Evolutionary conservation across 2,113 vertebrate genomes (phyloP).

Genomic region (Protobothrops flavoviridis): DNA sequence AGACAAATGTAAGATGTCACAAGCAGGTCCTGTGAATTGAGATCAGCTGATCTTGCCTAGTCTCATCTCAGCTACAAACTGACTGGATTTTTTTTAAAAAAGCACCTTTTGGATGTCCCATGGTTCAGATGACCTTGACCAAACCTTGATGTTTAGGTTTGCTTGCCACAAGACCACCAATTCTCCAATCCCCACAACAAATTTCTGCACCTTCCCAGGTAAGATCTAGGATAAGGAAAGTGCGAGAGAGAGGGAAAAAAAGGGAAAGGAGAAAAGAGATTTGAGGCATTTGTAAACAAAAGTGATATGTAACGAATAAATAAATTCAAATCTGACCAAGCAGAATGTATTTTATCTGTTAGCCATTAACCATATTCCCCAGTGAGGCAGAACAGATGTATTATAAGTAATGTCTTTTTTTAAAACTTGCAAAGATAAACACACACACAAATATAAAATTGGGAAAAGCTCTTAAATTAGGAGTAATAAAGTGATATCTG

Average conservation of each 20-base stretch:
- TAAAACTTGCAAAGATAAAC: neutral
- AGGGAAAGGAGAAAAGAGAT: neutral
- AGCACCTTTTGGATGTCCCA: no score
- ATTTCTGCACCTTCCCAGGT: neutral
- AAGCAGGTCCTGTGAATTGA: no score
- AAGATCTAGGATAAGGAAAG: neutral
- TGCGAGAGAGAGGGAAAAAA: neutral
- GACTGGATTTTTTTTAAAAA: no score
- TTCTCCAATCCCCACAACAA: no score
- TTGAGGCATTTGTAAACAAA: neutral
- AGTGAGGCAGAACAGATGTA: constrained; percentile 43
- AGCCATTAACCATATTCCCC: constrained; percentile 21
- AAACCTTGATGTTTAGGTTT: no score
- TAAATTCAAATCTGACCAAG: neutral
- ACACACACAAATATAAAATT: constrained; percentile 12
- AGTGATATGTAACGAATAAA: constrained; percentile 16
- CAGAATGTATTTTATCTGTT: constrained; percentile 20
- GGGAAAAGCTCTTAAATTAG: constrained; percentile 48
- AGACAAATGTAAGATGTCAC: no score
- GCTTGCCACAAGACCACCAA: no score
- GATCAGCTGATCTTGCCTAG: no score
- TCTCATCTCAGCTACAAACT: no score
- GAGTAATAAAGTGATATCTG: constrained; percentile 35
- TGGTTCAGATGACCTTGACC: neutral
- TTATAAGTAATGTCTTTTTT: constrained; percentile 34